phyloP scores from a whole-genome alignment of 2,113 vertebrate genomes.

The Ailuropoda melanoleuca region DNA sequence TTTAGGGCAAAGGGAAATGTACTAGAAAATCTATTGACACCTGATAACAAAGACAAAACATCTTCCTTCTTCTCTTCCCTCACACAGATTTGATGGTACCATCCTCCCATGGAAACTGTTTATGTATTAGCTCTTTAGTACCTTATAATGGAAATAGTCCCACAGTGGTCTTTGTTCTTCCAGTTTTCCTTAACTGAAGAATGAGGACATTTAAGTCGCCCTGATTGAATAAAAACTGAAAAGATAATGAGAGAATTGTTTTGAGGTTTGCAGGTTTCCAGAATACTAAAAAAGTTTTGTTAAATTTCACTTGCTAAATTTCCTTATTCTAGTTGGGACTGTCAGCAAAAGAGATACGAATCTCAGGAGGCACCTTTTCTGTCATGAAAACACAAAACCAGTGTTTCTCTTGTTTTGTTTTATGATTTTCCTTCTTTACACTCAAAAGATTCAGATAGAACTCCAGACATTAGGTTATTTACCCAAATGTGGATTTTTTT shows the following conservation, averaged over 20 bases:
- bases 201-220: neutral
- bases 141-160: neutral
- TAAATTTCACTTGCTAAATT: neutral
- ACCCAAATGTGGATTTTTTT: neutral
- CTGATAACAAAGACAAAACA: neutral
- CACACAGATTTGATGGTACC: neutral
- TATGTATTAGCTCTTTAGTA: neutral
- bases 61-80: neutral
- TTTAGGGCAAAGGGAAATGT: neutral
- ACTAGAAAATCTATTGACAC: neutral
- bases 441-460: neutral
- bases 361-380: neutral
- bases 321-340: neutral
- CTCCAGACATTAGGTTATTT: neutral
- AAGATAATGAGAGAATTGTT: neutral
- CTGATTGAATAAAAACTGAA: neutral
- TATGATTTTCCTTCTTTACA: neutral
- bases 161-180: neutral
- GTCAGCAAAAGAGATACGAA: neutral
- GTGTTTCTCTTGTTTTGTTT: neutral
- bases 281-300: neutral
- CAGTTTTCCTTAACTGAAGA: neutral
- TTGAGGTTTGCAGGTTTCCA: neutral
- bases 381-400: neutral
- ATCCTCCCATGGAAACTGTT: neutral